These are phyloP conservation scores for Drosophila ustulata DNA, from an alignment of 2,888 invertebrate genomes.

Conservation along the genomic window DNA sequence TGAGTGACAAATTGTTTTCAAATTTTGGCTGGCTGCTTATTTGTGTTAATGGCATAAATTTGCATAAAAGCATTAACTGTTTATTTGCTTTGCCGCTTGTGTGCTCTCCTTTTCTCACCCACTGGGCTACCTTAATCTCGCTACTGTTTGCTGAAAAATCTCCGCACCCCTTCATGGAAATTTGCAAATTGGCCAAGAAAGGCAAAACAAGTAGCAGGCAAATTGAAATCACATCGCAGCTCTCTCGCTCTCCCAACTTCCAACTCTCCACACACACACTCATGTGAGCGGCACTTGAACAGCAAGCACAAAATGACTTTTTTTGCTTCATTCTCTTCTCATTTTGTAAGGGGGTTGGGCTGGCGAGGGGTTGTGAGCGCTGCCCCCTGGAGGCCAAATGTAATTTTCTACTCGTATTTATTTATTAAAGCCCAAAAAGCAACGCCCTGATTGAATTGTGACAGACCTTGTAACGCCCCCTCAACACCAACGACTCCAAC, in stretches of 20 bases:
- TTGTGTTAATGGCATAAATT: slow-evolving; percentile 82
- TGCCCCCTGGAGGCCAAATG: slow-evolving; percentile 70
- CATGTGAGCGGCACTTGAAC: slow-evolving; percentile 57
- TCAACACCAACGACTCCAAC: slow-evolving; percentile 1
- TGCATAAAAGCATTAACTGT: slow-evolving; percentile 82
- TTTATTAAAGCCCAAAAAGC: slow-evolving; percentile 68
- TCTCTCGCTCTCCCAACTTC: slow-evolving; percentile 19
- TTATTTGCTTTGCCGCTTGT: slow-evolving; percentile 78
- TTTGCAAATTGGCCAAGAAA: slow-evolving; percentile 77
- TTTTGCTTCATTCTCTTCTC: slow-evolving; percentile 8
- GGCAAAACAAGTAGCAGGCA: slow-evolving; percentile 59
- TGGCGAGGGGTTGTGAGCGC: slow-evolving; percentile 33
- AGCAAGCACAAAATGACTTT: slow-evolving; percentile 51
- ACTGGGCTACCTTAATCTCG: slow-evolving; percentile 50
- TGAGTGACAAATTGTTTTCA: slow-evolving; percentile 82
- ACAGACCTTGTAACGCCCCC: slow-evolving; percentile 49
- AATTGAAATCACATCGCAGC: slow-evolving; percentile 73
- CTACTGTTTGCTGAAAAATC: slow-evolving; percentile 2
- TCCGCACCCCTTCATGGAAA: slow-evolving; percentile 58
- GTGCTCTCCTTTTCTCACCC: slow-evolving; percentile 17
- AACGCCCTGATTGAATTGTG: slow-evolving; percentile 73
- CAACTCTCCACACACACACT: slow-evolving; percentile 19
- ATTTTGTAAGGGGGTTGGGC: slow-evolving; percentile 10
- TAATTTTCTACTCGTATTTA: slow-evolving; percentile 76
- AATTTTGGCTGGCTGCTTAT: slow-evolving; percentile 77